Percentiles rank a stretch among this genome's conserved stretches.
Evolutionary conservation across 2,113 vertebrate genomes (phyloP).

Genomic region (Hemiprocne comata): DNA sequence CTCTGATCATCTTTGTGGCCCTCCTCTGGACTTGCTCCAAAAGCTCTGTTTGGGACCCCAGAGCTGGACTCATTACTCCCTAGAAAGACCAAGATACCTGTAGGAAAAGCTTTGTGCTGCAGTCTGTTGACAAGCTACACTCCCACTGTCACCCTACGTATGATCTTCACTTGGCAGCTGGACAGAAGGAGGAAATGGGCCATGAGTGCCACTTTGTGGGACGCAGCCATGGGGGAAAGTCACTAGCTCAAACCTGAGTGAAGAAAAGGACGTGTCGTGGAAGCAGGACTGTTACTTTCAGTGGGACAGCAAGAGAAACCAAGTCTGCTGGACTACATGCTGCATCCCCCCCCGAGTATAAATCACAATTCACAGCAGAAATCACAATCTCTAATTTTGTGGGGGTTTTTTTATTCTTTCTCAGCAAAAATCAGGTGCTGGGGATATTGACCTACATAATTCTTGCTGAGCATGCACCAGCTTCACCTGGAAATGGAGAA

Average conservation of each 20-base stretch:
- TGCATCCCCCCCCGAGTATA: neutral
- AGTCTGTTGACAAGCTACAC: neutral
- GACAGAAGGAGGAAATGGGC: neutral
- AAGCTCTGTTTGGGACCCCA: too few species aligned
- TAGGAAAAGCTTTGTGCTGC: neutral
- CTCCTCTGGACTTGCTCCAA: too few species aligned
- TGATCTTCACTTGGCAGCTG: neutral
- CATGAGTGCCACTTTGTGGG: neutral
- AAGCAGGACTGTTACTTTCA: neutral
- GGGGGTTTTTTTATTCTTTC: neutral
- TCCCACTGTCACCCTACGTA: fast-evolving
- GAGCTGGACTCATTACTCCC: too few species aligned
- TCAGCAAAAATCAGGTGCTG: neutral
- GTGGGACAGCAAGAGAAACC: neutral
- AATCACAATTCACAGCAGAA: neutral
- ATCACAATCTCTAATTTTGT: neutral
- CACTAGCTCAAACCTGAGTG: neutral
- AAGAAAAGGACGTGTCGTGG: neutral
- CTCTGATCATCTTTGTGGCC: too few species aligned
- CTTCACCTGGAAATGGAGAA: neutral
- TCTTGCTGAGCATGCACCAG: neutral
- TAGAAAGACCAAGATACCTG: neutral
- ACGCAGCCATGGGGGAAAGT: neutral
- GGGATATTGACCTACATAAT: neutral
- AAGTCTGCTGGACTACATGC: neutral